Evolutionary conservation across 2,888 invertebrate species (phyloP), one percentile per base, ranked within the genome.

Genomic region (Therioaphis trifolii): DNA sequence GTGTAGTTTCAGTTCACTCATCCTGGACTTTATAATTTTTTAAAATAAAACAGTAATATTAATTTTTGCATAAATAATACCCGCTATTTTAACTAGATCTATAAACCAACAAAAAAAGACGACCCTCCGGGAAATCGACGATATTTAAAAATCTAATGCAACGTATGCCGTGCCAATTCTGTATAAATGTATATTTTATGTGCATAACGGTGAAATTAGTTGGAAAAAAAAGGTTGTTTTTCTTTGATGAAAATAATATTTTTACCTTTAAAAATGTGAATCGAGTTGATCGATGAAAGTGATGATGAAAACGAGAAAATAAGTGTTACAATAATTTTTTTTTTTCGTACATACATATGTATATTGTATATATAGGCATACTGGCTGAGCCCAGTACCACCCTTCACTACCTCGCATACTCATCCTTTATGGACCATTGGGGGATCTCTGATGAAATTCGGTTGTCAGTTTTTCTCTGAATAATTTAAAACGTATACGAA

Each of bases 121-220:
- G 3, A 35, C 29, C 52, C 72, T 72, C 7, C 21, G 55, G 74
- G 74, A 55, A 40, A 74, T 72, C 11, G 35, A n/a, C 3, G 2
- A 55, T 35, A 71, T 74, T 55, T 40, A 35, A 52, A 9, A 55
- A 55, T 74, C 15, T 15, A 35, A 72, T n/a, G n/a, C n/a, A 29
- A 18, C 7, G 5, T 49, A 15, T 7, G 5, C 55, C 21, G 55
- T 5, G 21, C 49, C 15, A 15, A 18, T 49, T 49, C 11, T 2
- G 46, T 9, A 9, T 46, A 46, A 5, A 2, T 3, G n/a, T n/a
- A n/a, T n/a, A n/a, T n/a, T n/a, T n/a, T 46, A 9, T n/a, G n/a
- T n/a, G 2, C 18, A 55, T 9, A 9, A 55, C 7, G 21, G 2
- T 21, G 55, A 11, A 55, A 55, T 55, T 21, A 55, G 55, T n/a